Evolutionary conservation across 2,888 invertebrate genomes (phyloP), one percentile per base, ranked within the genome.

Genomic region (Chrysotoxum bicinctum): DNA sequence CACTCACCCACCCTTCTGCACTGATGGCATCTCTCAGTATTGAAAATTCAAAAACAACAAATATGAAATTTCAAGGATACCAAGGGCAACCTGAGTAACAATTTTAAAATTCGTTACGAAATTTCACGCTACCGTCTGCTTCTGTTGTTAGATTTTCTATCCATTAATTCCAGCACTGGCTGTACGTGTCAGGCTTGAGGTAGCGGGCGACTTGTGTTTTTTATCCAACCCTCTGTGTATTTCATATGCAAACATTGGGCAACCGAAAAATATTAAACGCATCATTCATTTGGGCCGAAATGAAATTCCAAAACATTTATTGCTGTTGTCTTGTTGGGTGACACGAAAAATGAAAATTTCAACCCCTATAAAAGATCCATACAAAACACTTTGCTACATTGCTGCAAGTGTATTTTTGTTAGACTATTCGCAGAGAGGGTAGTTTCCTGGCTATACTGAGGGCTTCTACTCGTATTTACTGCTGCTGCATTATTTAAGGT

Each of bases 261-360:
- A 48, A 84, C 84, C 84, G 79, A 64, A 76, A 81, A 82, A 81
- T 77, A 81, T 86, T 77, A 86, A 86, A 86, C 86, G 86, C 86
- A 81, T 86, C 81, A 85, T 77, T 85, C 85, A 85, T 85, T 81
- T 62, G 50, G 69, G 56, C 48, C 74, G 64, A 82, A 86, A 86
- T 82, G 82, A 78, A 86, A 86, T 86, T 86, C 86, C 86, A 86
- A 86, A 86, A 86, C 86, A 86, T 86, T 86, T 86, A 86, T 86
- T 86, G 85, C 85, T 37, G 60, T 69, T 77, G 85, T 85, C 75
- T 66, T 52, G 69, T 54, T 58, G 26, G 60, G 48, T 35, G 50
- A 50, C 32, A 50, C 35, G 35, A 66, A 21, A 58, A 72, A 52
- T 72, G 72, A 40, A 73, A 50, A 21, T 68, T 54, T 70, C 79